Percentiles rank a stretch among this genome's conserved stretches.
These are phyloP conservation scores for Leucosticte australis DNA, from an alignment of 2,113 vertebrate species.

Conservation along the genomic window DNA sequence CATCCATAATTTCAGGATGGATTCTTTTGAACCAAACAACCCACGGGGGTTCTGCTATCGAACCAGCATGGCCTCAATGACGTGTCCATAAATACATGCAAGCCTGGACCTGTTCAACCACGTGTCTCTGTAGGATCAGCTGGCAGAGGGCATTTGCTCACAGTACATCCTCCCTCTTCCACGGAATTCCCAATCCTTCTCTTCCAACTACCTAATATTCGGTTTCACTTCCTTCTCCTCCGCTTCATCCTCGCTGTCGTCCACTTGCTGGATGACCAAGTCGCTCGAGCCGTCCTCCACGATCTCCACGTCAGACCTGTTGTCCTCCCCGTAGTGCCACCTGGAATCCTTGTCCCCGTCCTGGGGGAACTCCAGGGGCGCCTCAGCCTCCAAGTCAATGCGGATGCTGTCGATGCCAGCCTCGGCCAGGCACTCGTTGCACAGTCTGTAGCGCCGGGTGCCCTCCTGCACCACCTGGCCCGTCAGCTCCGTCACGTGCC, in stretches of 20 bases:
- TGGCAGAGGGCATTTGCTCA: not conserved
- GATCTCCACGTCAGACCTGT: slow-evolving; percentile 88
- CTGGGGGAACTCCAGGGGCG: slow-evolving; percentile 71
- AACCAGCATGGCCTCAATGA: slow-evolving; percentile 9
- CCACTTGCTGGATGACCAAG: slow-evolving; percentile 94
- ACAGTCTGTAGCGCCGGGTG: slow-evolving; percentile 90
- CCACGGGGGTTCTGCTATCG: not conserved
- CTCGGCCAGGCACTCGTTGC: slow-evolving; percentile 88
- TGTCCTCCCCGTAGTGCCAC: slow-evolving; percentile 79
- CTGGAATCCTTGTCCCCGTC: slow-evolving; percentile 79
- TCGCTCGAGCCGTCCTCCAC: slow-evolving; percentile 91
- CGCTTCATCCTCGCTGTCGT: slow-evolving; percentile 91
- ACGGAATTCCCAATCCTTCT: not conserved
- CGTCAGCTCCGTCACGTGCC: slow-evolving; percentile 90
- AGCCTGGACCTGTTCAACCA: slow-evolving; percentile 22
- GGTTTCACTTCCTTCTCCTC: slow-evolving; percentile 79
- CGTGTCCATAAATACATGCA: slow-evolving; percentile 69
- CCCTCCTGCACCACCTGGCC: slow-evolving; percentile 95
- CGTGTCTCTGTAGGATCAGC: not conserved
- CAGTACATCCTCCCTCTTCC: not conserved
- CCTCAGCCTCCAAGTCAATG: slow-evolving; percentile 80
- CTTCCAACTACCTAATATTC: slow-evolving; percentile 70
- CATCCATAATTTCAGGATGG: not conserved
- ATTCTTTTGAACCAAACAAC: slow-evolving; percentile 35
- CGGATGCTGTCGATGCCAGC: slow-evolving; percentile 86